phyloP scores from a whole-genome alignment of 2,888 invertebrate species.

The Drosophila neoperkinsi region DNA sequence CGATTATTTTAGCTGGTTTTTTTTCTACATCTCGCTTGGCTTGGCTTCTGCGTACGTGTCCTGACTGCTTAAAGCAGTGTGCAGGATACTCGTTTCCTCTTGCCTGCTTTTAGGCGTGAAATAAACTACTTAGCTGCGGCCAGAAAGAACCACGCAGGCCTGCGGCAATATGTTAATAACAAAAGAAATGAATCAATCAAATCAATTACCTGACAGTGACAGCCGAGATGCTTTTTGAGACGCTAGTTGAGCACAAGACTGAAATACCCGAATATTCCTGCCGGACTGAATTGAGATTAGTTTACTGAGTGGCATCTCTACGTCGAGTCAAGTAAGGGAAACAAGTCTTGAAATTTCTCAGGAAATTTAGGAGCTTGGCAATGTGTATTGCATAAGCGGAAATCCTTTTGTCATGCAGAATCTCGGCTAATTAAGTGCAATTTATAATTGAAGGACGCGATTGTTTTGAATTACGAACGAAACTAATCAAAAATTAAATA shows the following conservation, averaged over 20 bases:
- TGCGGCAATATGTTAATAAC: slow-evolving; percentile 61
- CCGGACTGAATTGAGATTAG: slow-evolving; percentile 17
- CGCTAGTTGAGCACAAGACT: slow-evolving; percentile 31
- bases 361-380: too few species aligned
- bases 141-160: slow-evolving; percentile 17
- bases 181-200: slow-evolving; percentile 46
- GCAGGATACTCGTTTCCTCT: slow-evolving; percentile 10
- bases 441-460: neutral
- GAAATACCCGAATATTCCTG: slow-evolving; percentile 26
- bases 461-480: neutral
- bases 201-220: slow-evolving; percentile 63
- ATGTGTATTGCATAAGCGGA: neutral
- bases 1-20: slow-evolving; percentile 52
- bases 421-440: neutral
- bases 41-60: slow-evolving; percentile 51
- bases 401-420: neutral
- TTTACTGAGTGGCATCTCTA: slow-evolving; percentile 2
- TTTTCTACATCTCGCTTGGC: slow-evolving; percentile 31
- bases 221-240: slow-evolving; percentile 32
- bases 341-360: neutral
- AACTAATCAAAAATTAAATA: neutral
- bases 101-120: slow-evolving; percentile 56
- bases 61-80: slow-evolving; percentile 40
- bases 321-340: neutral
- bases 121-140: slow-evolving; percentile 59